These are phyloP conservation scores for Pipistrellus pipistrellus DNA, from an alignment of 2,797 vertebrate species.

Conservation along the genomic window DNA sequence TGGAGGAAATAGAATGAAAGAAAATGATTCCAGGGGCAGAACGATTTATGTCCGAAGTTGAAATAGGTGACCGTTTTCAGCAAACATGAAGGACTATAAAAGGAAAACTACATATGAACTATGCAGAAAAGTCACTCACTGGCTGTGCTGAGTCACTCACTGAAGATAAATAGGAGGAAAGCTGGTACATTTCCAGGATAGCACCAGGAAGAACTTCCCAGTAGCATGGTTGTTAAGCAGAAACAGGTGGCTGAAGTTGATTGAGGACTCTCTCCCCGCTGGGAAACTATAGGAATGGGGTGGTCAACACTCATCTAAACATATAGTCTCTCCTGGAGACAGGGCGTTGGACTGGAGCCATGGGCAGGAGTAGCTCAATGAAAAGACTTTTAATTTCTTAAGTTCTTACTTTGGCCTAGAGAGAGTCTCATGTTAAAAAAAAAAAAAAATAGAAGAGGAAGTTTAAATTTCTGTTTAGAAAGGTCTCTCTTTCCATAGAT, in stretches of 20 bases:
- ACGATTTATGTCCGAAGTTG: not conserved
- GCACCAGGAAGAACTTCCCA: constrained; percentile 19
- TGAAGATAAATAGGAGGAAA: not conserved
- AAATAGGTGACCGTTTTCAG: not conserved
- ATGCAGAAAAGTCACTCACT: not conserved
- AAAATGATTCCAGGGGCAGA: not conserved
- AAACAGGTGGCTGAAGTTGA: not conserved
- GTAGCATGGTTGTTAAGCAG: not conserved
- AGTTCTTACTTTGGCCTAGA: constrained; percentile 54
- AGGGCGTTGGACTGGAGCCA: not conserved
- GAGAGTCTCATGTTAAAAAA: constrained; percentile 10
- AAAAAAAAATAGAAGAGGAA: not conserved
- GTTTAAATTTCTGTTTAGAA: constrained; percentile 66
- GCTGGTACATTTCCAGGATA: not conserved
- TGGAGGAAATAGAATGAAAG: not conserved
- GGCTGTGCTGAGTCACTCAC: not conserved
- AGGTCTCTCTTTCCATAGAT: constrained; percentile 76
- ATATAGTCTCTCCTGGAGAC: not conserved
- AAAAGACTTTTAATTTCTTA: constrained; percentile 61
- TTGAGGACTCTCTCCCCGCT: not conserved
- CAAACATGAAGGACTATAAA: not conserved
- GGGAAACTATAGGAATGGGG: not conserved
- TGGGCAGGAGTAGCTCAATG: not conserved
- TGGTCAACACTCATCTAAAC: not conserved
- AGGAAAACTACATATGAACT: not conserved